Percentiles rank a stretch among this genome's conserved stretches.
phyloP scores from a whole-genome alignment of 2,113 vertebrate species.

The Alces alces region DNA sequence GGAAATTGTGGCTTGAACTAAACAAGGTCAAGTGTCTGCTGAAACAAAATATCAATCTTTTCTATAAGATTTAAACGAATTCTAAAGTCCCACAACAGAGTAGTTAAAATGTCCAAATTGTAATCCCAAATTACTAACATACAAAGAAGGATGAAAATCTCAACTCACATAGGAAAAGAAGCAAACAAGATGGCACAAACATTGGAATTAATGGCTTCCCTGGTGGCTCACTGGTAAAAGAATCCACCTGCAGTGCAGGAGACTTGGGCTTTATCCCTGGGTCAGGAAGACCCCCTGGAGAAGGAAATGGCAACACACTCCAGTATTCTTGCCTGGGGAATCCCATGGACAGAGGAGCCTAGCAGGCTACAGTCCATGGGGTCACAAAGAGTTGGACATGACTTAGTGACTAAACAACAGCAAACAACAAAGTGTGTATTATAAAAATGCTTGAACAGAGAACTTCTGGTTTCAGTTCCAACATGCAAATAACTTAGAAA shows the following conservation, averaged over 20 bases:
- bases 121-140: background rate
- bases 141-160: background rate
- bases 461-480: background rate
- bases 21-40: background rate
- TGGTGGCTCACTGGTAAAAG: background rate
- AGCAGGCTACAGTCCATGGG: background rate
- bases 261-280: background rate
- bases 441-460: background rate
- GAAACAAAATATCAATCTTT: background rate
- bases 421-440: background rate
- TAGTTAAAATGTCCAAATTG: background rate
- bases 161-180: background rate
- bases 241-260: background rate
- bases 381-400: background rate
- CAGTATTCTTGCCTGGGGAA: background rate
- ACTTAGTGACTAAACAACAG: background rate
- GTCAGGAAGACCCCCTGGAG: background rate
- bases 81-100: background rate
- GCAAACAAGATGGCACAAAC: background rate
- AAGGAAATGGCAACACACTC: background rate
- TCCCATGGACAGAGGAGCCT: background rate
- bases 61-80: background rate
- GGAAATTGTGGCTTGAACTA: background rate
- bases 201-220: background rate
- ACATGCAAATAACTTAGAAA: background rate